Base-by-base conservation (phyloP, 2,888 invertebrate species). In the Azorinus chamasolen region DNA sequence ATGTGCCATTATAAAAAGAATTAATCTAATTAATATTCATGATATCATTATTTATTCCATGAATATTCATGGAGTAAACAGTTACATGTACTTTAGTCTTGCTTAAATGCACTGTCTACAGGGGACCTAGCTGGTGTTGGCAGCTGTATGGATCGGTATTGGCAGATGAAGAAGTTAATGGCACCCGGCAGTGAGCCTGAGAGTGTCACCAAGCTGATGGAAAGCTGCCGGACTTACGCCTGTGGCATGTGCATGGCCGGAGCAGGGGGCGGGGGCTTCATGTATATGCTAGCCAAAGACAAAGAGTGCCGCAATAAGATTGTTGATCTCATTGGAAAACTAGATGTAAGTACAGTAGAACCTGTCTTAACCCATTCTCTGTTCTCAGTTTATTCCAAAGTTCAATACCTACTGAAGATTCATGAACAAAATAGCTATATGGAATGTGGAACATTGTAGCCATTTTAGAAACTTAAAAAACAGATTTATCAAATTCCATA, bases 241-340 rank as follows among this genome's bases (percentile, higher is more conserved):
- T 76, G 87, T 22, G 93, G 93, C 12, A 89, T 91, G 83, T 88
- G 89, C 63, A 84, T 93, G 87, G 93, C 93, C 0, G 93, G 93
- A 1, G 93, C 93, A 5, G 93, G 93, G 1, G 93, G 93, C 2
- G 93, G 93, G 0, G 93, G 93, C 10, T 93, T 93, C 83, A 78
- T 93, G 83, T 90, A 92, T 83, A 85, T 91, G 37, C 85, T 93
- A 63, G 88, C 91, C 63, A 89, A 89, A 68, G 84, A 93, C 61
- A 24, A 63, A 0, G 57, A 57, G 5, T 48, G 61, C 16, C 79
- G 77, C 63, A 54, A 79, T 6, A 57, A 70, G 22, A 74, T 84
- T 14, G 48, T 72, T 41, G 66, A 83, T 22, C 20, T 78, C 6
- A 62, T 85, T 14, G 65, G 39, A 12, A 65, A 75, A 39, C 58